Evolutionary conservation across 2,113 vertebrate species (phyloP).

Genomic region (Bubo scandiacus): DNA sequence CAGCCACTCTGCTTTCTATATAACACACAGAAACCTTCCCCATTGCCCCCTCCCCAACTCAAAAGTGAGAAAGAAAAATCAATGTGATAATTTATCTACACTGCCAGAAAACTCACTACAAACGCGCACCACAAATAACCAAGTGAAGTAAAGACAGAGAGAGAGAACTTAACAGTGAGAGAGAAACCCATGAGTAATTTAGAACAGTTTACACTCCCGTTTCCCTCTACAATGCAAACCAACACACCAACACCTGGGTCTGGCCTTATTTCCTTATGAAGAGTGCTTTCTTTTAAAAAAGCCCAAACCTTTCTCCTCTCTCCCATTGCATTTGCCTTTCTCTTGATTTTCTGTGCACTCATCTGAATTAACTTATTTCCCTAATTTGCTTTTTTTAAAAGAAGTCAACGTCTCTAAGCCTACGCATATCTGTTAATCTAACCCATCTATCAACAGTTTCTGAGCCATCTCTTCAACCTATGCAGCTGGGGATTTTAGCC

Average conservation of each 20-base stretch:
- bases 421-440: neutral
- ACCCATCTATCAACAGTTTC: conserved; percentile 48
- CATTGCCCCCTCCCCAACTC: neutral
- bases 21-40: neutral
- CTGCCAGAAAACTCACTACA: conserved; percentile 2
- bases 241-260: neutral
- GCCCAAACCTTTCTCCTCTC: neutral
- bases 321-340: neutral
- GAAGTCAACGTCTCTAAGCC: neutral
- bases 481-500: conserved; percentile 7
- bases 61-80: conserved; percentile 43
- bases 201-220: neutral
- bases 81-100: conserved; percentile 19
- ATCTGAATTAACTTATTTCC: neutral
- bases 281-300: neutral
- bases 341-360: neutral
- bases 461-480: conserved; percentile 3
- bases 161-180: neutral
- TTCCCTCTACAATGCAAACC: neutral
- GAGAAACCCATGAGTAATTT: neutral
- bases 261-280: neutral
- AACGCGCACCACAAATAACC: neutral
- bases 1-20: neutral
- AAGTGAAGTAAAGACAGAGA: neutral
- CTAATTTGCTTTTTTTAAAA: neutral